Conservation (phyloP, 2,797 vertebrate species). For the Brachymystax lenok region DNA sequence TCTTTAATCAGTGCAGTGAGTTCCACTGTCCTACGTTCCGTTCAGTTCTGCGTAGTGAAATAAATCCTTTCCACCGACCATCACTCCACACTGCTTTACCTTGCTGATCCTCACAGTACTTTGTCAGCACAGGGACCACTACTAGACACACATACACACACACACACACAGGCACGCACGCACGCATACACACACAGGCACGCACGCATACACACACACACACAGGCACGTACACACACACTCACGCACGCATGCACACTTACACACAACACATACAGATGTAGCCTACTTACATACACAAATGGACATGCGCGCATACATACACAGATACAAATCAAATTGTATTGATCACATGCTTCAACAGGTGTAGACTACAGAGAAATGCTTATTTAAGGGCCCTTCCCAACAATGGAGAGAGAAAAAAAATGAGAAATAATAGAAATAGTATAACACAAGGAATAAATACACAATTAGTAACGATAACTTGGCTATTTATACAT, state of each 20-base stretch:
- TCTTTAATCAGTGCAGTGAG: conserved; percentile 35
- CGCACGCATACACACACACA: neutral
- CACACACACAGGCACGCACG: neutral
- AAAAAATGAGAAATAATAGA: too few relatives aligned
- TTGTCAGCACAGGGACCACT: conserved; percentile 17
- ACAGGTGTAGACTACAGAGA: too few relatives aligned
- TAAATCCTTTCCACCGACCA: conserved; percentile 33
- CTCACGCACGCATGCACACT: conserved; percentile 1
- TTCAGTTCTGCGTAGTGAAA: conserved; percentile 28
- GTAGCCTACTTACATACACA: neutral
- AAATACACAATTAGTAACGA: too few relatives aligned
- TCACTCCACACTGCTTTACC: conserved; percentile 27
- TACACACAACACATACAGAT: neutral
- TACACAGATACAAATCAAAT: neutral
- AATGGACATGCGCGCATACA: neutral
- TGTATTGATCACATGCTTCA: too few relatives aligned
- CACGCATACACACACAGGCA: neutral
- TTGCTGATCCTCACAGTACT: conserved; percentile 20
- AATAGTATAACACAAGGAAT: too few relatives aligned
- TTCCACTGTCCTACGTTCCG: conserved; percentile 19
- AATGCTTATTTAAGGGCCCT: too few relatives aligned
- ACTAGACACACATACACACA: conserved; percentile 2
- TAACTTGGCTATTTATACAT: too few relatives aligned
- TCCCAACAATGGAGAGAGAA: too few relatives aligned
- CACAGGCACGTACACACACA: neutral